Base-by-base conservation (phyloP, 2,888 invertebrate genomes). In the Gerris lacustris region DNA sequence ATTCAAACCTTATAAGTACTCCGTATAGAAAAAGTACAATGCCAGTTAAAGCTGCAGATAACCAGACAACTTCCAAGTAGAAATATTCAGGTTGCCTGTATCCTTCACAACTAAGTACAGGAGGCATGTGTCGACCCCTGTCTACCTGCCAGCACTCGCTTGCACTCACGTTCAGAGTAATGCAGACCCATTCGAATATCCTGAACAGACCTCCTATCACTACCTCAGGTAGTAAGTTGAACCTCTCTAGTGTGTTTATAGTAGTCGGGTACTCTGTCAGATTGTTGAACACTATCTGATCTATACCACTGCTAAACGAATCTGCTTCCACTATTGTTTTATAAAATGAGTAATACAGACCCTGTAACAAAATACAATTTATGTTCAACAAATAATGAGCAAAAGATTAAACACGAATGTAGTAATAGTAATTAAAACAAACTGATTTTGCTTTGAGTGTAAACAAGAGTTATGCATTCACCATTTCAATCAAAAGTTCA, bases 311-410 rank as follows among this genome's bases (percentile, higher is more conserved):
- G 77, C 80, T 75, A 79, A 90, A 81, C 76, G 86, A 80, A 18
- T 84, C 81, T 73, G 91, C 83, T 73, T 89, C 87, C 0, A 89
- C 86, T 67, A 95, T 82, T 0, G 87, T 89, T 79, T 95, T 95
- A 80, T 88, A 94, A 79, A 91, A 95, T 0, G 90, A 92, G 79
- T 91, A 95, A 79, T 94, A 94, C 77, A 94, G 85, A 0, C 93
- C 88, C 87, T 87, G 79, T 62, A 82, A 80, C 72, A 31, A 31
- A 69, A 73, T 31, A 31, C 31, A 31, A 31, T 31, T 31, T 31
- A 31, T 31, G 31, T 31, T 31, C 31, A 4, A 31, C 31, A 31
- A 31, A 31, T 31, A 31, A 31, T 1, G 31, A 31, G 31, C 31
- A 31, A 31, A 31, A 31, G 31, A 31, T 31, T 31, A 31, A 31